Percentiles rank a stretch among this genome's conserved stretches.
Conservation (phyloP, 2,888 invertebrate species). For the Caenorhabditis virilis region DNA sequence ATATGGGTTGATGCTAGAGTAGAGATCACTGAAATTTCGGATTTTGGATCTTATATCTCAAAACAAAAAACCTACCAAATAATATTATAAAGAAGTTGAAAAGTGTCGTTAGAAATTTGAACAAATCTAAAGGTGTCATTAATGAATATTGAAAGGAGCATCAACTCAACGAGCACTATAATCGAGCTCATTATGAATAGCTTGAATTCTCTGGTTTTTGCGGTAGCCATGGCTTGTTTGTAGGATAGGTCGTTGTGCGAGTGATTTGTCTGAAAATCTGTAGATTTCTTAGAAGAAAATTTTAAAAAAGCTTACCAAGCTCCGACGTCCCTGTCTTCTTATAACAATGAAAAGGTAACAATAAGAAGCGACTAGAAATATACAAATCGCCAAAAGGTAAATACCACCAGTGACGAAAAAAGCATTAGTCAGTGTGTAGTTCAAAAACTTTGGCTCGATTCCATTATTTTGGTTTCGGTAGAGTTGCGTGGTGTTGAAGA, state of each 20-base stretch:
- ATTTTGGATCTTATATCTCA: too few relatives aligned
- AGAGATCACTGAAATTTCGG: slow-evolving; percentile 31
- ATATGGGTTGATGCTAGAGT: slow-evolving; percentile 37
- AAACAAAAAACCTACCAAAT: too few relatives aligned
- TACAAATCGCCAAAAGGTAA: neutral
- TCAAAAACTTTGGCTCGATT: slow-evolving; percentile 12
- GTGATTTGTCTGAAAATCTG: neutral
- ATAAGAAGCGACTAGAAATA: neutral
- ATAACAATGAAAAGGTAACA: slow-evolving; percentile 3
- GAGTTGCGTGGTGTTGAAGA: slow-evolving; percentile 18
- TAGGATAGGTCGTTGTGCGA: too few relatives aligned
- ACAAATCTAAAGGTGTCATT: slow-evolving; percentile 12
- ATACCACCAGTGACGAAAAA: neutral
- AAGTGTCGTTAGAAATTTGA: slow-evolving; percentile 26
- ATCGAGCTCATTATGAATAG: slow-evolving; percentile 8
- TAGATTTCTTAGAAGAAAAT: neutral
- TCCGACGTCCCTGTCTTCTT: neutral
- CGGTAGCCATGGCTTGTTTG: too few relatives aligned
- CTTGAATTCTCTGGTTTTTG: neutral
- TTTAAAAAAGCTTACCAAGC: neutral
- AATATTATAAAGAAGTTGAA: slow-evolving; percentile 30
- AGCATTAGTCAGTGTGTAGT: slow-evolving; percentile 2
- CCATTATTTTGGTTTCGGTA: slow-evolving; percentile 10
- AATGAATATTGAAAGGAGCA: slow-evolving; percentile 22
- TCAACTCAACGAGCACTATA: slow-evolving; percentile 26